phyloP scores from a whole-genome alignment of 2,113 vertebrate species.

The Notechis scutatus region DNA sequence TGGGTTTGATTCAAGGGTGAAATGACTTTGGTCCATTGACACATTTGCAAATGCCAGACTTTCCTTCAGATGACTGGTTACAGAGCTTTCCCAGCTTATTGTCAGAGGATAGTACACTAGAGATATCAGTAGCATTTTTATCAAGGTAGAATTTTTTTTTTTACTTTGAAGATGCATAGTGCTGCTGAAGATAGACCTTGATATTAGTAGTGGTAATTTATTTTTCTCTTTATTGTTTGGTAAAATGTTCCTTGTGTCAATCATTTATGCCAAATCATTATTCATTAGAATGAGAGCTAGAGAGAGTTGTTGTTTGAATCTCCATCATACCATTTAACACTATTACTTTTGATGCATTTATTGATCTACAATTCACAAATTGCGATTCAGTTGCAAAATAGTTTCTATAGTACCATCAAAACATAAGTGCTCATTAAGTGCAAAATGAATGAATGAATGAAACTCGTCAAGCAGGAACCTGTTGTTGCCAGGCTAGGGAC shows the following conservation, averaged over 20 bases:
- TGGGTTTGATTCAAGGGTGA: conserved; percentile 1
- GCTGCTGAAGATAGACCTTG: not conserved
- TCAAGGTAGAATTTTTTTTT: not conserved
- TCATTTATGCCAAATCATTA: not conserved
- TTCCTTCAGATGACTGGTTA: conserved; percentile 13
- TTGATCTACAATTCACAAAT: not conserved
- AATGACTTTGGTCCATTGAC: not conserved
- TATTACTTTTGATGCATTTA: not conserved
- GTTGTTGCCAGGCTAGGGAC: not conserved
- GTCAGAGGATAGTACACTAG: not conserved
- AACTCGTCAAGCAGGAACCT: not conserved
- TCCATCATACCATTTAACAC: not conserved
- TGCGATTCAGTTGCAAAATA: not conserved
- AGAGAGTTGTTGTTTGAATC: not conserved
- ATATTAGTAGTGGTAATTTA: not conserved
- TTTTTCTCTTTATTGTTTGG: not conserved
- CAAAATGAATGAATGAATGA: not conserved
- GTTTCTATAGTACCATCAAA: not conserved
- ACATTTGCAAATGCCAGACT: not conserved
- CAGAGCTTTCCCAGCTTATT: not conserved
- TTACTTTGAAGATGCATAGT: not conserved
- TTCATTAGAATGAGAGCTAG: not conserved
- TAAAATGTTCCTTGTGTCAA: not conserved
- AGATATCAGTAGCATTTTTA: not conserved
- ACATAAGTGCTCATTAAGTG: not conserved